Conservation (phyloP, 2,113 vertebrate species). For the Chauna torquata region DNA sequence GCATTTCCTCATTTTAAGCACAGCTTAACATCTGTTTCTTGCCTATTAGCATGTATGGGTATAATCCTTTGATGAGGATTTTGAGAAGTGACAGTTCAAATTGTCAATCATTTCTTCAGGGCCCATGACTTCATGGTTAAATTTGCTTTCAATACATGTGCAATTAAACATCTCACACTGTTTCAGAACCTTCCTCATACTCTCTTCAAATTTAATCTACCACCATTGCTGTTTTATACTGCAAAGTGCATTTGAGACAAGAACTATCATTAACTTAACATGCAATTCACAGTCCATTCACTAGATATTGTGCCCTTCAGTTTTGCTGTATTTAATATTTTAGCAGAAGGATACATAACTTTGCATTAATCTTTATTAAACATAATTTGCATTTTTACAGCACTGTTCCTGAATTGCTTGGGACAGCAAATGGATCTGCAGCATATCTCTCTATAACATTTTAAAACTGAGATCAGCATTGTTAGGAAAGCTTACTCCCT, state of each 20-base stretch:
- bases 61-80: neutral
- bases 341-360: neutral
- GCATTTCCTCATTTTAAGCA: neutral
- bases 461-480: neutral
- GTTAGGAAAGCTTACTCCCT: neutral
- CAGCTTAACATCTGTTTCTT: neutral
- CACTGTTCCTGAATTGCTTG: neutral
- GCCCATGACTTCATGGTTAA: slow-evolving; percentile 41
- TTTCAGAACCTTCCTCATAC: slow-evolving; percentile 55
- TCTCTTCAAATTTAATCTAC: slow-evolving; percentile 27
- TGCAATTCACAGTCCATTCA: slow-evolving; percentile 27
- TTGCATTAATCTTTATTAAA: slow-evolving; percentile 48
- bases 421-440: slow-evolving; percentile 4
- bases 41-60: neutral
- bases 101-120: neutral
- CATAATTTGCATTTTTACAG: slow-evolving; percentile 29
- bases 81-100: neutral
- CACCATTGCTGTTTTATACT: slow-evolving; percentile 28
- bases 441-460: neutral
- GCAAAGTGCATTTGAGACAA: slow-evolving; percentile 26
- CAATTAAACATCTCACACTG: slow-evolving; percentile 57
- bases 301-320: neutral
- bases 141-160: slow-evolving; percentile 62
- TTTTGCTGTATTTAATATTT: slow-evolving; percentile 48
- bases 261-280: slow-evolving; percentile 42